Conservation (phyloP, 2,888 invertebrate genomes). For the Villa cingulata region DNA sequence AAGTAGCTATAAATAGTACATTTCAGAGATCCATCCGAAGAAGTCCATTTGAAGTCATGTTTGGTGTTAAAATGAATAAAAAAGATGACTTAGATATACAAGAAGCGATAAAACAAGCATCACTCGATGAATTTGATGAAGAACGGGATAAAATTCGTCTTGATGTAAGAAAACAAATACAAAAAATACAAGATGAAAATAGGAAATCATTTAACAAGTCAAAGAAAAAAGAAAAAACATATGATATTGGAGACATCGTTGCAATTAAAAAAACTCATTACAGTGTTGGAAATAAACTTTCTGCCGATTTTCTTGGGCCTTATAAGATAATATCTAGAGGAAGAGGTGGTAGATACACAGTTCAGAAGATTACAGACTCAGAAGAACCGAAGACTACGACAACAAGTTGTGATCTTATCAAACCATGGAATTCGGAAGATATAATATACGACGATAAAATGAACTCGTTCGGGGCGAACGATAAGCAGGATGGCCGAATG, state of each 20-base stretch:
- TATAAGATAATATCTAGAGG: constrained; percentile 11
- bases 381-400: background rate
- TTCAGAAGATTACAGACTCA: no score
- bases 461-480: background rate
- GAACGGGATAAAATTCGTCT: background rate
- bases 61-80: no score
- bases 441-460: background rate
- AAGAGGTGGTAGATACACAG: background rate
- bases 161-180: background rate
- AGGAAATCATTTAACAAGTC: constrained; percentile 10
- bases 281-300: constrained; percentile 24
- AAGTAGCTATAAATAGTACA: background rate
- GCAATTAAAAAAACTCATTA: constrained; percentile 27
- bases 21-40: background rate
- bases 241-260: constrained; percentile 12
- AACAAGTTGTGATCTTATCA: background rate
- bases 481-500: background rate
- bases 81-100: background rate
- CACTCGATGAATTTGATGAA: background rate
- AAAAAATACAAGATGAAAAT: constrained; percentile 13
- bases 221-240: constrained; percentile 9
- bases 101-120: background rate
- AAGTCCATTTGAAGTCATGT: background rate
- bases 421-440: background rate
- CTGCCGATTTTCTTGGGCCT: constrained; percentile 26